Base-by-base conservation (phyloP, 2,888 invertebrate species). In the Eupithecia subumbrata region DNA sequence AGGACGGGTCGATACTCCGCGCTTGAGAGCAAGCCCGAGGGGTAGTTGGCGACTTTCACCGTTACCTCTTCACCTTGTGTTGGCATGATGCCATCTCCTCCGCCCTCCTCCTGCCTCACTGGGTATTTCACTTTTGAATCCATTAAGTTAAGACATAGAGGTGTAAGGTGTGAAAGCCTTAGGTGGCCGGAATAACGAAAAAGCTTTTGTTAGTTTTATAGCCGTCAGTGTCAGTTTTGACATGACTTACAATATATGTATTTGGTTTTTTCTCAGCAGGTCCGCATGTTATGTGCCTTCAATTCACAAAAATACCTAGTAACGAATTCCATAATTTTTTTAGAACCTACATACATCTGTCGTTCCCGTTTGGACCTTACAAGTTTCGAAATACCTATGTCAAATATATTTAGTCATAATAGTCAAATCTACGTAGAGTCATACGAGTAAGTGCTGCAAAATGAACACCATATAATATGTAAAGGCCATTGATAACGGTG, bases 61-160 rank as follows among this genome's bases (percentile, higher is more conserved):
- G 91, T 90, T 91, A 85, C 85, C 87, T 91, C 92, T 93, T 93
- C 91, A 93, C 92, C 92, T 92, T 91, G 92, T 87, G 88, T 89
- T 93, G 94, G 93, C 93, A 74, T 76, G 71, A 77, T 84, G 92
- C 93, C 93, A 93, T 86, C 85, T 80, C 82, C 87, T 79, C 81
- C 71, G 18, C 11, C 48, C 66, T 34, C 64, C 69, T 73, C 69
- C 69, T 48, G 52, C 52, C 56, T 67, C 37, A 56, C 43, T 40
- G 43, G 64, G 37, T 70, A 68, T 60, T 73, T 66, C 25, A 75
- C 71, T 74, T 64, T 71, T 56, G 40, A 63, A 52, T 69, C 7
- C 45, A 14, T 34, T 52, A 34, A 34, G n/a, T 52, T 43, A 14
- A 22, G 22, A 22, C 1, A 18, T 56, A 56, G 52, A 22, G n/a